Percentiles rank a stretch among this genome's conserved stretches.
Evolutionary conservation across 2,888 invertebrate genomes (phyloP).

Genomic region (Belgica antarctica): DNA sequence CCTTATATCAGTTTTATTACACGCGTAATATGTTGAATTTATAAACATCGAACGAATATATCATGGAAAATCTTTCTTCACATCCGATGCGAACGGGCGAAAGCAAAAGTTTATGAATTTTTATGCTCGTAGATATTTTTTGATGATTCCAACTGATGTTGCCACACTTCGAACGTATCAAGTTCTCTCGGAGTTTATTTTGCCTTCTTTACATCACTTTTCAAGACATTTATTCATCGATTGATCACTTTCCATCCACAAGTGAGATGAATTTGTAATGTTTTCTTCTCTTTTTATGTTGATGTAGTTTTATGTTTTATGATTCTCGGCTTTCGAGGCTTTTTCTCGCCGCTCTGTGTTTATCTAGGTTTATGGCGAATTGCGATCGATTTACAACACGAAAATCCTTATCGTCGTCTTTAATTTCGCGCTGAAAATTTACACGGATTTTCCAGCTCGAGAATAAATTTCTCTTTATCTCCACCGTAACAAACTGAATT

Average conservation of each 20-base stretch:
- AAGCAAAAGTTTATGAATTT: constrained; percentile 24
- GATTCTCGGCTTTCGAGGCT: not conserved
- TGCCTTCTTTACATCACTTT: constrained; percentile 14
- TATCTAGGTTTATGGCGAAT: constrained; percentile 8
- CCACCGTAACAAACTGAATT: not conserved
- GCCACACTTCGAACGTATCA: constrained; percentile 25
- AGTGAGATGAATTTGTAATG: constrained; percentile 26
- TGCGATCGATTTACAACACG: not conserved
- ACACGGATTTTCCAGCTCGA: too few relatives aligned
- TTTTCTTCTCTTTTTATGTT: constrained; percentile 7
- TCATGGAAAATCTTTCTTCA: constrained; percentile 26
- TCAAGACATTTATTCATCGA: constrained; percentile 27
- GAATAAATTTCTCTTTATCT: too few relatives aligned
- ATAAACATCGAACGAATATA: constrained; percentile 25
- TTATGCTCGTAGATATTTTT: constrained; percentile 28
- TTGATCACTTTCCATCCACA: constrained; percentile 24
- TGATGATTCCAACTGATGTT: constrained; percentile 26
- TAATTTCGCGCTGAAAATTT: too few relatives aligned
- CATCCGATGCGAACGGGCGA: constrained; percentile 9
- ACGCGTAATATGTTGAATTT: constrained; percentile 21
- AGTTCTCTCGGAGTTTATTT: constrained; percentile 14
- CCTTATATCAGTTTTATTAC: constrained; percentile 23
- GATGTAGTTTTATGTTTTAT: not conserved
- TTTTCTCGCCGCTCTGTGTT: constrained; percentile 8
- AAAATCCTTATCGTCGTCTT: constrained; percentile 13